A percentile compares a stretch with the other conserved stretches of the same genome.
phyloP scores from a whole-genome alignment of 2,888 invertebrate genomes.

The Thalpophila matura region DNA sequence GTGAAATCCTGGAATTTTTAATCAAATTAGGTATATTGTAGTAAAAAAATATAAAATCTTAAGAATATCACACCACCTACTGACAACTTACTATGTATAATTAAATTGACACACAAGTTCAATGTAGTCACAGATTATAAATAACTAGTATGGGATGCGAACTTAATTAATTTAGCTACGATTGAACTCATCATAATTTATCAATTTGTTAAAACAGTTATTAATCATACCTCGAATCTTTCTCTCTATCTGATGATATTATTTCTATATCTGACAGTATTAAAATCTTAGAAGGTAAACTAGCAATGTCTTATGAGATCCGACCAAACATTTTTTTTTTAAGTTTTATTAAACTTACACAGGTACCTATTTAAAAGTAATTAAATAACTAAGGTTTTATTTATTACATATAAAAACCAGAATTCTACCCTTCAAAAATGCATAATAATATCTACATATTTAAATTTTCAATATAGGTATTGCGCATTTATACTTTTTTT shows the following conservation, averaged over 20 bases:
- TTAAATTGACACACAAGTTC: constrained; percentile 25
- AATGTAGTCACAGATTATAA: constrained; percentile 50
- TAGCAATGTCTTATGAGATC: background rate
- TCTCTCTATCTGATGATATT: constrained; percentile 34
- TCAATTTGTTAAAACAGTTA: constrained; percentile 54
- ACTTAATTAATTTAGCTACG: constrained; percentile 66
- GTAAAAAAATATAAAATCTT: no score
- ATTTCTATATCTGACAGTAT: constrained; percentile 17
- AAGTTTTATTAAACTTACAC: no score
- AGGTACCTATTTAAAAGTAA: no score
- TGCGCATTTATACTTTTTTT: background rate
- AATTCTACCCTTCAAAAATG: no score
- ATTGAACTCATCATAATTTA: constrained; percentile 54
- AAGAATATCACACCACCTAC: background rate
- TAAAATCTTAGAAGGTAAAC: background rate
- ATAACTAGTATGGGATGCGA: constrained; percentile 39
- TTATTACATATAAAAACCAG: no score
- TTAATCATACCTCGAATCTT: constrained; percentile 54
- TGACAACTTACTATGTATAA: constrained; percentile 2
- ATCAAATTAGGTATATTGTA: no score
- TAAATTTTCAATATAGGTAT: no score
- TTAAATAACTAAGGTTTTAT: no score
- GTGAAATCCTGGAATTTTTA: no score
- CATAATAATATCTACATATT: no score
- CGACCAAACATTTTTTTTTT: background rate